Evolutionary conservation across 2,113 vertebrate genomes (phyloP).

Genomic region (Oryzias melastigma): DNA sequence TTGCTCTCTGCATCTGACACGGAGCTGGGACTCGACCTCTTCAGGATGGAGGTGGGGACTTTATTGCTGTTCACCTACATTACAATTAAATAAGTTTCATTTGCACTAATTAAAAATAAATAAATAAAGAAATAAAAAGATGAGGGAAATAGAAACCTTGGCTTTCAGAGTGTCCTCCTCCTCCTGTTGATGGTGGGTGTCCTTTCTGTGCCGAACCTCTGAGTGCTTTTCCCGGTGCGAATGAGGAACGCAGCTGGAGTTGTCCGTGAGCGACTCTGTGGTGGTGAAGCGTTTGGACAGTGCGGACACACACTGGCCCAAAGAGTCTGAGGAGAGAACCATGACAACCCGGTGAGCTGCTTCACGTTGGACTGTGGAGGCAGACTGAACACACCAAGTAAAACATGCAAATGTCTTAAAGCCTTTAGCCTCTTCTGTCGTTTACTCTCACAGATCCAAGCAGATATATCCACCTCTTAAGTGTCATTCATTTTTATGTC

Average conservation of each 20-base stretch:
- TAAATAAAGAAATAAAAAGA: background rate
- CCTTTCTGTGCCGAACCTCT: conserved; percentile 75
- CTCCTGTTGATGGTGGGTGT: conserved; percentile 62
- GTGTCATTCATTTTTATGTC: no score
- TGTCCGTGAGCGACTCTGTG: conserved; percentile 67
- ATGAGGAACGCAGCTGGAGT: conserved; percentile 64
- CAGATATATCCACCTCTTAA: no score
- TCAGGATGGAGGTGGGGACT: conserved; percentile 86
- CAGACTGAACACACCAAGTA: conserved; percentile 32
- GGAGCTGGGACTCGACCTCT: conserved; percentile 60
- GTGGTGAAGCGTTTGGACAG: conserved; percentile 76
- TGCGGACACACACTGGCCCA: conserved; percentile 78
- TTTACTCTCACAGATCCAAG: no score
- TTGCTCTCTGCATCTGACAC: conserved; percentile 47
- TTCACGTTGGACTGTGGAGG: background rate
- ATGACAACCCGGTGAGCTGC: conserved; percentile 11
- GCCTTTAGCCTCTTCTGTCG: no score
- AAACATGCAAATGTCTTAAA: conserved; percentile 45
- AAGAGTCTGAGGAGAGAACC: conserved; percentile 69
- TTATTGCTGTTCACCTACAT: conserved; percentile 67
- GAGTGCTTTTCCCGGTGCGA: conserved; percentile 72
- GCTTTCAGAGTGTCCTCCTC: conserved; percentile 65
- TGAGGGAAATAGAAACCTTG: conserved; percentile 66
- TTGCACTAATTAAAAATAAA: background rate
- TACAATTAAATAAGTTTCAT: conserved; percentile 8